phyloP scores from a whole-genome alignment of 2,113 vertebrate genomes.

The Kryptolebias marmoratus region DNA sequence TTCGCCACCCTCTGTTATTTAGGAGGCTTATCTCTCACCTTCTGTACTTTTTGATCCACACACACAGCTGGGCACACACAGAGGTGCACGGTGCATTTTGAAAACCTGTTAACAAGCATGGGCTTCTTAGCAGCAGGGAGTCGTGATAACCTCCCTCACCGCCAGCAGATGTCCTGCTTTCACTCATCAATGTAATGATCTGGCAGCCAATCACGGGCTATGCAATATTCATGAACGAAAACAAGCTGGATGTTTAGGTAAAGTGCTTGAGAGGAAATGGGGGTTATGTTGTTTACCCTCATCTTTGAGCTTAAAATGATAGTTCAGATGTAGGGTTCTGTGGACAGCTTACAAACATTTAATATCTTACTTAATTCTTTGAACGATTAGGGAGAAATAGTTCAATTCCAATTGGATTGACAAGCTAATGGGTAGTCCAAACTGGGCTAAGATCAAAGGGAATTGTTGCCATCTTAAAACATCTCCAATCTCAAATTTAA shows the following conservation, averaged over 20 bases:
- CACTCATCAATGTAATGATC: slow-evolving; percentile 58
- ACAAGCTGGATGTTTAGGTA: slow-evolving; percentile 31
- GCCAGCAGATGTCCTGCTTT: slow-evolving; percentile 67
- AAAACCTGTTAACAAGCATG: slow-evolving; percentile 42
- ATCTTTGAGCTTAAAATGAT: neutral
- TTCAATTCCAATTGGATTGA: too few relatives aligned
- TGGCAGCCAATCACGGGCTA: slow-evolving; percentile 62
- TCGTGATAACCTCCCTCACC: slow-evolving; percentile 55
- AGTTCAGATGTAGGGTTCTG: neutral
- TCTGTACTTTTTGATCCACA: slow-evolving; percentile 30
- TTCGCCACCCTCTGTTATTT: slow-evolving; percentile 12
- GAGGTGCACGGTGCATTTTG: slow-evolving; percentile 28
- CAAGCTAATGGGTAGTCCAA: too few relatives aligned
- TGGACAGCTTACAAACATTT: too few relatives aligned
- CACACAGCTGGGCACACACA: slow-evolving; percentile 23
- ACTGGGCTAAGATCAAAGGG: too few relatives aligned
- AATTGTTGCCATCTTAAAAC: too few relatives aligned
- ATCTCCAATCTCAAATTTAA: too few relatives aligned
- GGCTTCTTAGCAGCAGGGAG: slow-evolving; percentile 44
- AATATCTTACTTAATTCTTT: too few relatives aligned
- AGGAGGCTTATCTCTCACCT: slow-evolving; percentile 21
- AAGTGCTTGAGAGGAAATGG: slow-evolving; percentile 43
- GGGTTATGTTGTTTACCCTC: slow-evolving; percentile 26
- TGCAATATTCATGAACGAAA: slow-evolving; percentile 73
- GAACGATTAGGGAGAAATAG: too few relatives aligned